Evolutionary conservation across 2,113 vertebrate genomes (phyloP), one percentile per base, ranked within the genome.

Genomic region (Rhagologus leucostigma): DNA sequence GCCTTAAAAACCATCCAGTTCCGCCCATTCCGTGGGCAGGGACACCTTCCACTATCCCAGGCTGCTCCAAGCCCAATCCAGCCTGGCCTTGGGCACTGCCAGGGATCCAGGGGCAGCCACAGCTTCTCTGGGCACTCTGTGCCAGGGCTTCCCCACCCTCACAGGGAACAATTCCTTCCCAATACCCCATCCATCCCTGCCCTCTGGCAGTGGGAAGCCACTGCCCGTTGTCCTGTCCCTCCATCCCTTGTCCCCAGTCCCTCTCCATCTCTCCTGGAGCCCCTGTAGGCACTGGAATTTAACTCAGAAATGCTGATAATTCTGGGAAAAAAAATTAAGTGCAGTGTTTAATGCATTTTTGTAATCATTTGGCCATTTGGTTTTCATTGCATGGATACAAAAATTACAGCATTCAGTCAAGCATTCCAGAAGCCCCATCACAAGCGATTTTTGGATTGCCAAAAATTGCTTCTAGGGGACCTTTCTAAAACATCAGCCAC

Each of bases 11-110:
- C 9, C 63, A 60, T 15, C 30, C 30, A 59, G 2, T 29, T 0
- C 64, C 23, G 27, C 8, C 42, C 42, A 7, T 41, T 23, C 44
- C 23, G 8, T 41, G 30, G 11, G 23, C 53, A 57, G 42, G 30
- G 20, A 17, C 24, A 41, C 16, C 19, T 85, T 19, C 20, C 52
- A 26, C 35, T 50, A 0, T 1, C 35, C 35, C 83, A 67, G 44
- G 20, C 0, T 35, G 16, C 44, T 76, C 3, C 62, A 50, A 50
- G 9, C 13, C 42, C 35, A 1, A 1, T 57, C 52, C 71, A 75
- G 0, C 44, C 42, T 57, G 60, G 70, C 24, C 35, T 35, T 35
- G 71, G 35, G 0, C 60, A 14, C 35, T 57, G 0, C 52, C 50
- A 41, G 42, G 42, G 60, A 49, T 57, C 50, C 42, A 67, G 60